These are phyloP conservation scores for Scaptodrosophila lebanonensis DNA, from an alignment of 1,140 invertebrate genomes.

Conservation along the genomic window DNA sequence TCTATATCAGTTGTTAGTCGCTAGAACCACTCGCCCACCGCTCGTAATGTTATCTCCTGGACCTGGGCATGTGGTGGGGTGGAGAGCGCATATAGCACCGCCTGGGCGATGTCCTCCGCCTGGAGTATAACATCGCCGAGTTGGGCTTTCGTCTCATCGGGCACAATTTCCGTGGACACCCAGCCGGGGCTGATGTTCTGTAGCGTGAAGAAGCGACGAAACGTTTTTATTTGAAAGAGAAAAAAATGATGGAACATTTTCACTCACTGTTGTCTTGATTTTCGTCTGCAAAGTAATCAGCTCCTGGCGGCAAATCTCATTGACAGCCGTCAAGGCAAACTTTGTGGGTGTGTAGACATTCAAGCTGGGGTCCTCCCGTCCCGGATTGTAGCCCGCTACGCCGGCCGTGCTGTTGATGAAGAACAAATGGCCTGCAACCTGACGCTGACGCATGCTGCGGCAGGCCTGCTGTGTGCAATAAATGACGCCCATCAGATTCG, in stretches of 20 bases:
- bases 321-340: constrained; percentile 83
- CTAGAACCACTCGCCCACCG: constrained; percentile 71
- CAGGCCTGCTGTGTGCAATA: constrained; percentile 83
- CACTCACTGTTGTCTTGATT: constrained; percentile 84
- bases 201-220: too few species aligned
- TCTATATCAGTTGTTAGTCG: too few species aligned
- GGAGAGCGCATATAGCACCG: constrained; percentile 79
- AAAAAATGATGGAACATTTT: not conserved
- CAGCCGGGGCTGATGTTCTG: constrained; percentile 81
- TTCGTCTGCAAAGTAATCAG: constrained; percentile 79
- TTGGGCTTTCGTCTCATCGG: constrained; percentile 40
- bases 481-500: constrained; percentile 83
- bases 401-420: constrained; percentile 83
- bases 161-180: constrained; percentile 80
- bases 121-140: constrained; percentile 64
- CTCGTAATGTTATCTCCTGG: constrained; percentile 73
- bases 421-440: constrained; percentile 84
- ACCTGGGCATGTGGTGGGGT: constrained; percentile 82
- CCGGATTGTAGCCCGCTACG: constrained; percentile 74
- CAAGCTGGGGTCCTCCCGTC: constrained; percentile 71
- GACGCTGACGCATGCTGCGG: constrained; percentile 82
- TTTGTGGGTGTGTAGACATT: constrained; percentile 83
- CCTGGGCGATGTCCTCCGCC: constrained; percentile 79
- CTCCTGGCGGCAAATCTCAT: constrained; percentile 82
- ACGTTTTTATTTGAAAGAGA: not conserved